Evolutionary conservation across 2,888 invertebrate genomes (phyloP).

Genomic region (Andricus curvator): DNA sequence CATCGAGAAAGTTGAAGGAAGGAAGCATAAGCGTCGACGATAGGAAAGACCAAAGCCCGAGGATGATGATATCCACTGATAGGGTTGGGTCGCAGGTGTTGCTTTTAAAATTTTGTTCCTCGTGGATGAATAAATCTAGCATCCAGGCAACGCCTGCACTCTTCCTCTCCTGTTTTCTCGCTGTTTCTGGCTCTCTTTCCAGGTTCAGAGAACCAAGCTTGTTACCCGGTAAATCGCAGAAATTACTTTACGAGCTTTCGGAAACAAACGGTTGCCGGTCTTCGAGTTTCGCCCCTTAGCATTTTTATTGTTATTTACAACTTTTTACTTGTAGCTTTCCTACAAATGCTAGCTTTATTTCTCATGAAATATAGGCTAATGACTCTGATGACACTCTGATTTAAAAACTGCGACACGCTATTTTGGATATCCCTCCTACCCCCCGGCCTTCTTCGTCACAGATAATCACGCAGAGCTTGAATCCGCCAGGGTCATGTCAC

Average conservation of each 20-base stretch:
- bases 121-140: constrained; percentile 66
- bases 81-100: constrained; percentile 60
- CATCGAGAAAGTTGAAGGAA: constrained; percentile 71
- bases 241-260: constrained; percentile 51
- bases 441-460: too few species aligned
- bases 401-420: not conserved
- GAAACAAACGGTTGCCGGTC: constrained; percentile 1
- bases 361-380: not conserved
- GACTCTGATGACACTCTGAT: not conserved
- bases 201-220: constrained; percentile 21
- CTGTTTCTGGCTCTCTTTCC: not conserved
- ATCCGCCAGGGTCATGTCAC: too few species aligned
- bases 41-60: constrained; percentile 41
- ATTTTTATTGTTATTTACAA: constrained; percentile 8
- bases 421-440: too few species aligned
- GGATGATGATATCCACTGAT: constrained; percentile 41
- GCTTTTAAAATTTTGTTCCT: constrained; percentile 62
- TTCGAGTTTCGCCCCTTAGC: constrained; percentile 16
- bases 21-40: constrained; percentile 44
- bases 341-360: not conserved
- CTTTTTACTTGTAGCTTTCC: constrained; percentile 31
- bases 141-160: constrained; percentile 37
- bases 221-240: constrained; percentile 51
- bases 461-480: too few species aligned
- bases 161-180: not conserved